These are phyloP conservation scores for Gymnocypris eckloni DNA, from an alignment of 2,797 vertebrate genomes.

Conservation along the genomic window DNA sequence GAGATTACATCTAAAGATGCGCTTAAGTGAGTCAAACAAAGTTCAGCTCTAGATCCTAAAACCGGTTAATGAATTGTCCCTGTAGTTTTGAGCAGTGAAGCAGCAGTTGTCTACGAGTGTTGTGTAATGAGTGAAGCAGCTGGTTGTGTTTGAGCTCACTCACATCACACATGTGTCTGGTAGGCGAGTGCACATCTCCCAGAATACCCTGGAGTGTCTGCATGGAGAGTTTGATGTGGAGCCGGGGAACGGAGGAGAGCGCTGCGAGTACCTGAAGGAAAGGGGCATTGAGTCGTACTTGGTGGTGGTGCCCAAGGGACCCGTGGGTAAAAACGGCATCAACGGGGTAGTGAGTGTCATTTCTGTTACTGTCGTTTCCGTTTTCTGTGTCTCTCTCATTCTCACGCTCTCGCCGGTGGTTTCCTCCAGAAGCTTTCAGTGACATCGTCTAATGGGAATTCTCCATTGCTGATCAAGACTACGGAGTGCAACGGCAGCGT, in stretches of 20 bases:
- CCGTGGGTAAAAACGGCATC: constrained; percentile 84
- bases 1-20: background rate
- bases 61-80: background rate
- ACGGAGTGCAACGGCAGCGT: constrained; percentile 87
- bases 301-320: constrained; percentile 83
- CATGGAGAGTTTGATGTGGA: constrained; percentile 93
- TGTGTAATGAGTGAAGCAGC: background rate
- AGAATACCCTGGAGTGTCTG: constrained; percentile 91
- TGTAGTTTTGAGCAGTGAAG: background rate
- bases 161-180: background rate
- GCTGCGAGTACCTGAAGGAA: constrained; percentile 91
- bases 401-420: constrained; percentile 21
- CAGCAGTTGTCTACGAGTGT: background rate
- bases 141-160: background rate
- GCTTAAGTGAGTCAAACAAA: background rate
- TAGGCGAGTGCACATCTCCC: constrained; percentile 94
- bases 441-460: constrained; percentile 82
- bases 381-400: constrained; percentile 7
- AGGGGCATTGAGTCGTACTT: constrained; percentile 90
- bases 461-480: constrained; percentile 80
- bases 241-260: constrained; percentile 86
- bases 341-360: constrained; percentile 84
- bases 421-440: constrained; percentile 78
- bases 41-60: background rate
- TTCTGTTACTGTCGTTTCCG: background rate